Percentiles rank a stretch among this genome's conserved stretches.
Conservation (phyloP, 2,888 invertebrate genomes). For the Andrena praecox region DNA sequence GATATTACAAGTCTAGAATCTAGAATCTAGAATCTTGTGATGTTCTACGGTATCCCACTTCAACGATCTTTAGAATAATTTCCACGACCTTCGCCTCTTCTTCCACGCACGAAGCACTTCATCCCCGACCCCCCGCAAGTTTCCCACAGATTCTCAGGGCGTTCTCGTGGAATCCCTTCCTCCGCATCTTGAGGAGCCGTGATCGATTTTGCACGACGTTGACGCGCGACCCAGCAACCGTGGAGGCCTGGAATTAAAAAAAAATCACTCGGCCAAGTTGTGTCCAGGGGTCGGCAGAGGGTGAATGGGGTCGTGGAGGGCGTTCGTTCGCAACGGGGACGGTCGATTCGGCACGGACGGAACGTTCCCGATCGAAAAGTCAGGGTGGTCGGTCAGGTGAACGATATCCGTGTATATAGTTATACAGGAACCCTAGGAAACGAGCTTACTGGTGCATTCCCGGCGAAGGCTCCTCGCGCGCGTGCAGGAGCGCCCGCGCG, state of each 20-base stretch:
- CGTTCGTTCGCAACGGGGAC: slow-evolving; percentile 22
- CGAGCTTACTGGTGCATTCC: slow-evolving; percentile 74
- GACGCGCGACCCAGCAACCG: background rate
- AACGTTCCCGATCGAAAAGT: slow-evolving; percentile 67
- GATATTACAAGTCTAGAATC: too few relatives aligned
- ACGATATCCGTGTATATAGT: slow-evolving; percentile 71
- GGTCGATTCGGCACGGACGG: slow-evolving; percentile 60
- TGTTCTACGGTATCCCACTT: too few relatives aligned
- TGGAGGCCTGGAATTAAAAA: background rate
- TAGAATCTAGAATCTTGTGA: too few relatives aligned
- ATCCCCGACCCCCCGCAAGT: too few relatives aligned
- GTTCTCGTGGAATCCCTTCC: background rate
- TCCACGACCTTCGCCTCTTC: too few relatives aligned
- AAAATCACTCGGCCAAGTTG: slow-evolving; percentile 21
- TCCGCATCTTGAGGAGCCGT: background rate
- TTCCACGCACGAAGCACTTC: too few relatives aligned
- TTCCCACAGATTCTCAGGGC: background rate
- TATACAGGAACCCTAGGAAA: slow-evolving; percentile 72
- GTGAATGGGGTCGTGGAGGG: background rate
- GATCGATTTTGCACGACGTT: background rate
- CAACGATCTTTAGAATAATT: too few relatives aligned
- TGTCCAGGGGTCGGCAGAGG: background rate
- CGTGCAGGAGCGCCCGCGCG: slow-evolving; percentile 75
- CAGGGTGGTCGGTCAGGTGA: slow-evolving; percentile 74
- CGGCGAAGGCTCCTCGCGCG: slow-evolving; percentile 73